phyloP scores from a whole-genome alignment of 2,888 invertebrate genomes.

The Agrotis segetum region DNA sequence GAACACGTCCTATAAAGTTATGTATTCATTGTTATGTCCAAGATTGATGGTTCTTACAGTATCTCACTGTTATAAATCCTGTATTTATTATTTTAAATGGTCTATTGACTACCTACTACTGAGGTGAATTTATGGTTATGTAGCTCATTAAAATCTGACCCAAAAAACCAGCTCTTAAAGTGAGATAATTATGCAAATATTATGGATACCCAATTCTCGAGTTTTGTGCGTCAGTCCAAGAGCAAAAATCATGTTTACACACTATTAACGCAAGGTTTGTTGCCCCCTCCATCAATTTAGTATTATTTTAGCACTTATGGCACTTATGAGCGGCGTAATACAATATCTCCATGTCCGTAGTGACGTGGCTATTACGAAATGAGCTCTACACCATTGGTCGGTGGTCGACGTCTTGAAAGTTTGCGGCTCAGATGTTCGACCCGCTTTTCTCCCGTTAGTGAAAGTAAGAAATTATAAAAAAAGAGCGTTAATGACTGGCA shows the following conservation, averaged over 20 bases:
- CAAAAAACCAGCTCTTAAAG: constrained; percentile 15
- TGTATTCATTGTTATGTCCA: constrained; percentile 5
- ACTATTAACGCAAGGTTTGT: constrained; percentile 24
- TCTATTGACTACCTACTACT: background rate
- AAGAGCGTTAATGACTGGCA: constrained; percentile 59
- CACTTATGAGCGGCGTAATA: constrained; percentile 40
- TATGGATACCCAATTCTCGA: background rate
- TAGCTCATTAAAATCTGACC: constrained; percentile 23
- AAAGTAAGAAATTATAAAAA: constrained; percentile 78
- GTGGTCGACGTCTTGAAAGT: constrained; percentile 75
- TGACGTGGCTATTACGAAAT: constrained; percentile 75
- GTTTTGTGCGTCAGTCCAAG: constrained; percentile 2
- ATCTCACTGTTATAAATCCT: background rate
- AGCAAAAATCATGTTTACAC: constrained; percentile 23
- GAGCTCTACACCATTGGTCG: constrained; percentile 72
- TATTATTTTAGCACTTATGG: constrained; percentile 40
- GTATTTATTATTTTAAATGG: background rate
- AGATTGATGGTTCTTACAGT: constrained; percentile 26
- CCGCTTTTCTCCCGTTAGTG: constrained; percentile 81
- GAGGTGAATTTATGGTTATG: background rate
- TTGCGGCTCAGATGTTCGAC: constrained; percentile 76
- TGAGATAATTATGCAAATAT: constrained; percentile 17
- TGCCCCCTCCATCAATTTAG: constrained; percentile 21
- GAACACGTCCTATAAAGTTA: constrained; percentile 18
- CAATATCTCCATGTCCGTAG: constrained; percentile 57